Conservation (phyloP, 1,140 invertebrate species). For the Dolichoris vasculosae region DNA sequence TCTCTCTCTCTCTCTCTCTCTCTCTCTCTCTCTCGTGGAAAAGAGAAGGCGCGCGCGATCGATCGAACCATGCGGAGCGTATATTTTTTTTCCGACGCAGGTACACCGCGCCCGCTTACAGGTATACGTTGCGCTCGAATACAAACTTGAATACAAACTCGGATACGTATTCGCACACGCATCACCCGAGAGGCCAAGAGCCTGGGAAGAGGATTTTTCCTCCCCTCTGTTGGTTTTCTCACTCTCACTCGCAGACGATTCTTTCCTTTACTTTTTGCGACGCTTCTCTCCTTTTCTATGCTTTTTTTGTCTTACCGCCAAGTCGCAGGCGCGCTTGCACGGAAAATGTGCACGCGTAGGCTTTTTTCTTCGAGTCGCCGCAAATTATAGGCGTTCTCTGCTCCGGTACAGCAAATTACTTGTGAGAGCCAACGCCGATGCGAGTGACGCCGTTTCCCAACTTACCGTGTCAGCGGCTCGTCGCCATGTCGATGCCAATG, state of each 20-base stretch:
- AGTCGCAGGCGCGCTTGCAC: background rate
- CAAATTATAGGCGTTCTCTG: constrained; percentile 2
- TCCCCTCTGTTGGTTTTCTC: background rate
- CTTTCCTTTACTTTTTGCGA: too few species aligned
- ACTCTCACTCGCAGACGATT: background rate
- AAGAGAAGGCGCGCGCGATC: background rate
- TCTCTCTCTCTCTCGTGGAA: too few species aligned
- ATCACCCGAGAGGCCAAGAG: constrained; percentile 39
- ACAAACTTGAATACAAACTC: background rate
- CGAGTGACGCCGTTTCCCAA: background rate
- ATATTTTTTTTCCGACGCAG: constrained; percentile 27
- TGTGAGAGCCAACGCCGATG: background rate
- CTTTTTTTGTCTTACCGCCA: background rate
- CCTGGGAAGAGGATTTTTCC: constrained; percentile 51
- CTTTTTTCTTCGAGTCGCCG: background rate
- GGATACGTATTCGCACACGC: background rate
- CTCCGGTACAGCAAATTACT: background rate
- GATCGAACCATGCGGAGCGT: constrained; percentile 25
- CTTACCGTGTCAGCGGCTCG: background rate
- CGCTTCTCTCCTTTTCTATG: background rate
- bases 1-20: background rate
- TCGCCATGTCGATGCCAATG: background rate
- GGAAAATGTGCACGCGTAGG: background rate
- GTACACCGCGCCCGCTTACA: background rate
- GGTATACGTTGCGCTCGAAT: constrained; percentile 11